These are phyloP conservation scores for Bombus sibiricus DNA, from an alignment of 1,140 invertebrate genomes.

Conservation along the genomic window DNA sequence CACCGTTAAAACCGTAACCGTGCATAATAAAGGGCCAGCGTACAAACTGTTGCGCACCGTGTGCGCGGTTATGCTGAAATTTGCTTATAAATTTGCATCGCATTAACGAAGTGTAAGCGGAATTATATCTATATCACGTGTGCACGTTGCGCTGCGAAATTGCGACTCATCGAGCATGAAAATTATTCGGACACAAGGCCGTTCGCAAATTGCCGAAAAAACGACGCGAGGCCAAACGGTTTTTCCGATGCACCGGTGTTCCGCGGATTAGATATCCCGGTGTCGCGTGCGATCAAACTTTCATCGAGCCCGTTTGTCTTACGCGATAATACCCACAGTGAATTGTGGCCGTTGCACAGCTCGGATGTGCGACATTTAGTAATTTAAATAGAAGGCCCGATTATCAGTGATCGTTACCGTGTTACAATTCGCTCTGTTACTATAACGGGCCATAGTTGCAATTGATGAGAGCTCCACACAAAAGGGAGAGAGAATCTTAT, in stretches of 20 bases:
- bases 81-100: constrained; percentile 55
- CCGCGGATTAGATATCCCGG: background rate
- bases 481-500: constrained; percentile 34
- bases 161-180: constrained; percentile 37
- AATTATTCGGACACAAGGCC: constrained; percentile 22
- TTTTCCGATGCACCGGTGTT: background rate
- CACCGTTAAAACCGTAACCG: constrained; percentile 49
- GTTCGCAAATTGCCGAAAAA: background rate
- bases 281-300: constrained; percentile 2
- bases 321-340: background rate
- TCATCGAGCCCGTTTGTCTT: background rate
- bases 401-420: constrained; percentile 32
- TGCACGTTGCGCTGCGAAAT: background rate
- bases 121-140: constrained; percentile 35
- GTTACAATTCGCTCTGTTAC: constrained; percentile 29
- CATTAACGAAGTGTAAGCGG: constrained; percentile 34
- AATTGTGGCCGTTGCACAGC: no score
- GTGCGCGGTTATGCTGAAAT: constrained; percentile 49
- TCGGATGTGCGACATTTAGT: background rate
- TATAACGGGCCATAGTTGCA: constrained; percentile 9
- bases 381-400: constrained; percentile 36
- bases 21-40: constrained; percentile 40
- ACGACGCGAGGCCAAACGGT: background rate
- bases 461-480: constrained; percentile 21
- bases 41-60: constrained; percentile 46